Evolutionary conservation across 1,140 invertebrate genomes (phyloP).

Genomic region (Drosophila pruinosa): DNA sequence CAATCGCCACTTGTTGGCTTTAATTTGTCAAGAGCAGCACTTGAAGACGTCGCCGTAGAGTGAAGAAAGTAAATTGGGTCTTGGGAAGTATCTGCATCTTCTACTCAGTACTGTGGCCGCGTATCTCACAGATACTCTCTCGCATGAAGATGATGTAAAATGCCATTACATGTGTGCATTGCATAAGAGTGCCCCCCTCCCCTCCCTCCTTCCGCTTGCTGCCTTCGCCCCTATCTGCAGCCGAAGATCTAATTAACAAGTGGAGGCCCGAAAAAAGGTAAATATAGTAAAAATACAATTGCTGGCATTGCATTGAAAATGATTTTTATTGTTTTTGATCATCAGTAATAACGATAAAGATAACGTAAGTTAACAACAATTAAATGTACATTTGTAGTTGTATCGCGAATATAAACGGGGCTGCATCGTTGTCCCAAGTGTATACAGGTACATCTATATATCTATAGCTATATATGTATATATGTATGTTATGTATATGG

Average conservation of each 20-base stretch:
- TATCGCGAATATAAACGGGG: constrained; percentile 24
- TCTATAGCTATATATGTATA: constrained; percentile 11
- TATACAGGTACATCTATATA: constrained; percentile 16
- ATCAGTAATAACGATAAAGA: constrained; percentile 69
- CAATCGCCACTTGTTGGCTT: constrained; percentile 68
- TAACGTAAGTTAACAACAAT: constrained; percentile 74
- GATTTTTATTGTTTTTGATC: constrained; percentile 70
- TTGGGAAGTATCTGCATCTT: constrained; percentile 23
- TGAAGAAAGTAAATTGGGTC: constrained; percentile 74
- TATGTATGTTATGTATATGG: not conserved
- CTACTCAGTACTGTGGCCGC: not conserved
- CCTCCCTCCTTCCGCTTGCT: not conserved
- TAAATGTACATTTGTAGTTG: constrained; percentile 66
- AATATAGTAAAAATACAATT: constrained; percentile 30
- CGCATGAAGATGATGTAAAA: constrained; percentile 19
- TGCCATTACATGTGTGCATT: constrained; percentile 25
- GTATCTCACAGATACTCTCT: not conserved
- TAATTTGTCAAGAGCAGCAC: constrained; percentile 79
- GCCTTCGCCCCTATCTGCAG: constrained; percentile 1
- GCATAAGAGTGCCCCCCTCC: constrained; percentile 12
- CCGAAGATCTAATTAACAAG: constrained; percentile 40
- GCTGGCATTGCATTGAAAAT: constrained; percentile 69
- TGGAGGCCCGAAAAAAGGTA: constrained; percentile 9
- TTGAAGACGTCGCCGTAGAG: constrained; percentile 51
- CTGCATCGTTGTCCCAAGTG: constrained; percentile 4